phyloP scores from a whole-genome alignment of 1,140 invertebrate species.

The Oscheius sp. region DNA sequence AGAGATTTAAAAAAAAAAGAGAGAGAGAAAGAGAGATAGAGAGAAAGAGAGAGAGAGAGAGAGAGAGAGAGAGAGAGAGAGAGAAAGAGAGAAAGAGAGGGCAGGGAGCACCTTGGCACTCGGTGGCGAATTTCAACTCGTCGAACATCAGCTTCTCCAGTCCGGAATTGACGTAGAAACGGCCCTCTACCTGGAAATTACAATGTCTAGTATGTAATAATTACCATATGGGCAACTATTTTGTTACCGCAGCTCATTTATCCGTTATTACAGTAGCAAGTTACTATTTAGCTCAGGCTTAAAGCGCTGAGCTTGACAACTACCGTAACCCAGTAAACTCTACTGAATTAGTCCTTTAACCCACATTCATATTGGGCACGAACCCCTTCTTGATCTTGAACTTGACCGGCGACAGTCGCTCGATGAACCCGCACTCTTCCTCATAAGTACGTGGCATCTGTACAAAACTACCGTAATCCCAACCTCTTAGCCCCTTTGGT shows the following conservation, averaged over 20 bases:
- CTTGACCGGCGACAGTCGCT: constrained; percentile 77
- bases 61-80: not conserved
- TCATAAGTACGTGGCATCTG: constrained; percentile 74
- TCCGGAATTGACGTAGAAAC: constrained; percentile 91
- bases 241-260: no score
- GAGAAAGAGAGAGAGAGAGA: not conserved
- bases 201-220: no score
- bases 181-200: constrained; percentile 81
- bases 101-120: constrained; percentile 63
- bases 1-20: no score
- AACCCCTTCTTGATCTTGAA: constrained; percentile 98
- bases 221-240: no score
- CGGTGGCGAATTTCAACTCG: constrained; percentile 83
- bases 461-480: no score
- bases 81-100: not conserved
- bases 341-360: constrained; percentile 22
- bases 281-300: no score
- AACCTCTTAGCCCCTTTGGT: no score
- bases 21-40: no score
- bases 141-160: constrained; percentile 96
- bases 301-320: no score
- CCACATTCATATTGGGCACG: constrained; percentile 97
- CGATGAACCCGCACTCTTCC: constrained; percentile 88
- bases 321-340: no score
- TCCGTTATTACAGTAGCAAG: no score